Evolutionary conservation across 2,888 invertebrate genomes (phyloP), one percentile per base, ranked within the genome.

Genomic region (Spialia ferax): DNA sequence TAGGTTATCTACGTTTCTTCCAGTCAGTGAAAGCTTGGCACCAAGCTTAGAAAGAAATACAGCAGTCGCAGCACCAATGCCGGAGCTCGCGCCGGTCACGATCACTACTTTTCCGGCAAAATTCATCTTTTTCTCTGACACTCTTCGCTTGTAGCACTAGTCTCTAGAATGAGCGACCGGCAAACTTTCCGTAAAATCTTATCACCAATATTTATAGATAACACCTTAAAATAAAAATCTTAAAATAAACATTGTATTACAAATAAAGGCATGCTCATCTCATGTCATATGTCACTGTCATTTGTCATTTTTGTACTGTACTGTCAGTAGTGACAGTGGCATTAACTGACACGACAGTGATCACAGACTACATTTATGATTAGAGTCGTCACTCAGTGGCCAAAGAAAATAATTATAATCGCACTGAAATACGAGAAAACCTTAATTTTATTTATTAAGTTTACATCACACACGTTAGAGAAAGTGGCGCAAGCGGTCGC

Each of bases 61-160:
- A 0, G 98, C 97, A 8, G 97, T 97, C 7, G 96, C 97, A 50
- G 96, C 96, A 4, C 98, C 98, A 72, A 98, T 98, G 6, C 98
- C 98, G 18, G 97, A 97, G 85, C 97, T 97, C 0, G 97, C 97
- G 60, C 98, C 97, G 52, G 97, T 96, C 73, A 97, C 95, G 61
- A 97, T 88, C 11, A 96, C 95, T 5, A 97, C 96, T 95, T 97
- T 97, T 42, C 96, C 96, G 52, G 94, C 88, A 78, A 97, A 96
- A 85, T 94, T 91, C 95, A 94, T 94, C 42, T 71, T 84, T 15
- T n/a, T n/a, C 26, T 4, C 26, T 4, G 26, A 26, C 3, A 11
- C 10, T 11, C 10, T 10, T 35, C 13, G 10, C 38, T 38, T 38
- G 38, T 38, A n/a, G n/a, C 20, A 8, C n/a, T 11, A 50, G 6